Evolutionary conservation across 2,888 invertebrate genomes (phyloP).

Genomic region (Chrysomela aeneicollis): DNA sequence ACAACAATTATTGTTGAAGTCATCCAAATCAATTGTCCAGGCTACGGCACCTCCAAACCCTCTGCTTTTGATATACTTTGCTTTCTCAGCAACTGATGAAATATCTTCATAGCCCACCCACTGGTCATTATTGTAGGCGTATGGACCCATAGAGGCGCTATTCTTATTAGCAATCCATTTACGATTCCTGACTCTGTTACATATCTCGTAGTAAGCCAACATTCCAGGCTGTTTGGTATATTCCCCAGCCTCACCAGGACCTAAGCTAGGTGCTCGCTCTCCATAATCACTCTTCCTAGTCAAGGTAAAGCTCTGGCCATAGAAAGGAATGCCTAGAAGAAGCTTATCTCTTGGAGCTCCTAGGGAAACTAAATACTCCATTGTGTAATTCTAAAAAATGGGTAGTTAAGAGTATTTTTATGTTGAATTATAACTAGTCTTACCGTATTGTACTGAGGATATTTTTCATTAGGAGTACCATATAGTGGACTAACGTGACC

Average conservation of each 20-base stretch:
- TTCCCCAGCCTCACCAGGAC: constrained; percentile 82
- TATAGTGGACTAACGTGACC: constrained; percentile 84
- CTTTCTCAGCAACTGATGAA: constrained; percentile 78
- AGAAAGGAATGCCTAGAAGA: constrained; percentile 83
- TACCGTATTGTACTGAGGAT: constrained; percentile 81
- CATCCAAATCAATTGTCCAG: constrained; percentile 90
- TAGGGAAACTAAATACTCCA: constrained; percentile 75
- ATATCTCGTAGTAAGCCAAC: constrained; percentile 87
- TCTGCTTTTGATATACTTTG: constrained; percentile 73
- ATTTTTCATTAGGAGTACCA: constrained; percentile 70
- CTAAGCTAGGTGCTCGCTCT: constrained; percentile 72
- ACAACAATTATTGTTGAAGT: constrained; percentile 86
- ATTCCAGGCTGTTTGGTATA: constrained; percentile 87
- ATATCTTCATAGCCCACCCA: constrained; percentile 92
- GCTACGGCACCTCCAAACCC: constrained; percentile 84
- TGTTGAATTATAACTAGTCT: constrained; percentile 49
- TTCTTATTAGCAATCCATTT: constrained; percentile 73
- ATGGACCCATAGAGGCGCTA: constrained; percentile 73
- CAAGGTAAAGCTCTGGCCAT: constrained; percentile 85
- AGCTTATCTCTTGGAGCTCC: constrained; percentile 84
- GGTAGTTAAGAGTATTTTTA: neutral
- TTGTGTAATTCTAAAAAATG: constrained; percentile 75
- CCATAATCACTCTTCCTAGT: constrained; percentile 59
- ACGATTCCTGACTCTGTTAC: constrained; percentile 73
- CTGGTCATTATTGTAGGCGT: constrained; percentile 79